A percentile compares a stretch with the other conserved stretches of the same genome.
phyloP scores from a whole-genome alignment of 1,140 invertebrate species.

The Bathynomus jamesi region DNA sequence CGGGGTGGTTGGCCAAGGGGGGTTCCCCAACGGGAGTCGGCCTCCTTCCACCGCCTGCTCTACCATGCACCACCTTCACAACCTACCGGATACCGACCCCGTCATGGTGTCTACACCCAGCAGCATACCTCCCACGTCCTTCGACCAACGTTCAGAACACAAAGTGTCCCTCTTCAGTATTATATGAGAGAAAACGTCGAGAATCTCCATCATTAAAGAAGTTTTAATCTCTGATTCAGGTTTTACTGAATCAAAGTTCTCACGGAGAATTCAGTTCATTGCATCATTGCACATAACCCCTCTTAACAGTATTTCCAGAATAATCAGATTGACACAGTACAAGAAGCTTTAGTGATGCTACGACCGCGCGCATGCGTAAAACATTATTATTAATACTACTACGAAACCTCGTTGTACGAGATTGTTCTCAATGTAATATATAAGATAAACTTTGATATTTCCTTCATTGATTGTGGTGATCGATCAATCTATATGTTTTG shows the following conservation, averaged over 20 bases:
- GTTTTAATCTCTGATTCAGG: neutral
- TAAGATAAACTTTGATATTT: neutral
- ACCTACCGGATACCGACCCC: neutral
- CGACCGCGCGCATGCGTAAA: neutral
- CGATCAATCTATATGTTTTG: neutral
- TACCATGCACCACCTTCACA: neutral
- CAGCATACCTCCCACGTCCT: conserved; percentile 24
- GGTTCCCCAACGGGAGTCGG: conserved; percentile 6
- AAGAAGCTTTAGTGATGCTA: neutral
- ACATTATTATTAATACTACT: too few species aligned
- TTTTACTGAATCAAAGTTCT: neutral
- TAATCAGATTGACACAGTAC: neutral
- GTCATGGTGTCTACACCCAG: neutral
- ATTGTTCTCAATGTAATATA: neutral
- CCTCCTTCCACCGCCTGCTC: neutral
- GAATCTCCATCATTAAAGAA: neutral
- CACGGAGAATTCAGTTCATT: neutral
- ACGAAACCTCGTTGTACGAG: neutral
- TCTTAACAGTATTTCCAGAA: neutral
- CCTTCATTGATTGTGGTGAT: conserved; percentile 1
- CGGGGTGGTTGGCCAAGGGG: conserved; percentile 8
- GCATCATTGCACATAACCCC: neutral
- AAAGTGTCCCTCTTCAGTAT: conserved; percentile 38
- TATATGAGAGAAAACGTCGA: conserved; percentile 12
- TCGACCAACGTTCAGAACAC: conserved; percentile 37